Base-by-base conservation (phyloP, 1,140 invertebrate genomes). In the Scylla paramamosain region DNA sequence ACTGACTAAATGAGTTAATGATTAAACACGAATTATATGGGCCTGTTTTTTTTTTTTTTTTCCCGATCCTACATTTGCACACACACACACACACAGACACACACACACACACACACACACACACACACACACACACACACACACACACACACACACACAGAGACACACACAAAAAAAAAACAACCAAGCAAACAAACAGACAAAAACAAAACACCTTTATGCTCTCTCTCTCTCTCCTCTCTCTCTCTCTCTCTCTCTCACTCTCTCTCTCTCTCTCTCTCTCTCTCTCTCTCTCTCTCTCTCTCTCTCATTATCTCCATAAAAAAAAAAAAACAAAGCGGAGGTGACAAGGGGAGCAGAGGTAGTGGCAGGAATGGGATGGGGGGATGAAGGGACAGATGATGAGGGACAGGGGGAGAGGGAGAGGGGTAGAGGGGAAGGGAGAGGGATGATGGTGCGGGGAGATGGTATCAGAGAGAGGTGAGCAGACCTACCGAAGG, bases 71-170 rank as follows among this genome's bases (percentile, higher is more conserved):
- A 39, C 39, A 39, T 39, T 39, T 39, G 28, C 28, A 87, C 0
- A 29, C 84, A 87, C 3, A 87, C 84, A 28, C 28, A 87, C 25
- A 87, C 28, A 87, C 25, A 87, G 0, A 87, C 84, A 29, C 28
- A 87, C 84, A 87, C 28, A 87, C 84, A 87, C 28, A 87, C 84
- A 87, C 28, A 87, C 84, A 87, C 28, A 87, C 84, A 87, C 28
- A 87, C 84, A 87, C 28, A 87, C 84, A 87, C 28, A 87, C 84
- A 87, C 28, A 87, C 84, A 87, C 28, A 87, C 84, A 29, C 28
- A 59, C 10, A 59, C 52, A 39, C 39, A 39, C 39, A 39, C 39
- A 39, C 39, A 39, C 39, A 39, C 39, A 39, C 39, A 39, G 1
- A 39, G 1, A 39, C 39, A 39, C 39, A 39, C 39, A 39, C 39